phyloP scores from a whole-genome alignment of 2,113 vertebrate genomes.

The Nesogale talazaci region DNA sequence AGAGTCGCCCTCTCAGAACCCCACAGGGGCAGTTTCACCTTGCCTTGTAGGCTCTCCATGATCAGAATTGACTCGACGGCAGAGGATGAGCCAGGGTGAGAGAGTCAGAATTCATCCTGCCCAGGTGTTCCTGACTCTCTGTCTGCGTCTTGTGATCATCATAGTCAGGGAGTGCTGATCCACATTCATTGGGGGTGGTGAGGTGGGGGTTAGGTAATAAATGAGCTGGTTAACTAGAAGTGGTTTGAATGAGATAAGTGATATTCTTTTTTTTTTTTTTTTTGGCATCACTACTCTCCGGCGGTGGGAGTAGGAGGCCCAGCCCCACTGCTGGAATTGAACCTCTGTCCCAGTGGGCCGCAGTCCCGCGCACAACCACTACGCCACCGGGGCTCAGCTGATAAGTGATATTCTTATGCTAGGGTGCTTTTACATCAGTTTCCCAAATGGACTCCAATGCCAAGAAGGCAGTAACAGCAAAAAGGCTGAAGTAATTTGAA shows the following conservation, averaged over 20 bases:
- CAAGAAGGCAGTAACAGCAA: not conserved
- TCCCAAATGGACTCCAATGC: not conserved
- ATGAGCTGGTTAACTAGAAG: not conserved
- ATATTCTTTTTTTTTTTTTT: too few species aligned
- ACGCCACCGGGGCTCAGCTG: too few species aligned
- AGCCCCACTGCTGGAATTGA: too few species aligned
- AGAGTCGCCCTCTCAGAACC: too few species aligned
- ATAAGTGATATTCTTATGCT: too few species aligned
- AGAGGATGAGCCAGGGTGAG: not conserved
- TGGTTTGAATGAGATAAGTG: not conserved
- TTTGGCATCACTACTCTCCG: too few species aligned
- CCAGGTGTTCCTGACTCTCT: not conserved
- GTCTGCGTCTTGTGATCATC: constrained; percentile 33
- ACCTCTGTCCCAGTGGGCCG: too few species aligned
- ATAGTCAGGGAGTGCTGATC: not conserved
- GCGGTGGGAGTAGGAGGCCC: too few species aligned
- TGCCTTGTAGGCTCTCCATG: too few species aligned
- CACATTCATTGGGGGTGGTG: not conserved
- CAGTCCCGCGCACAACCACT: too few species aligned
- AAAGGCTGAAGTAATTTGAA: not conserved
- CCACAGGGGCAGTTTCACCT: too few species aligned
- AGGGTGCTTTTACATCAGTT: not conserved
- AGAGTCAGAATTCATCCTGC: not conserved
- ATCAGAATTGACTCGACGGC: too few species aligned
- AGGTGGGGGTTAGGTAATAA: not conserved